Evolutionary conservation across 1,140 invertebrate genomes (phyloP).

Genomic region (Drosophila ficusphila): DNA sequence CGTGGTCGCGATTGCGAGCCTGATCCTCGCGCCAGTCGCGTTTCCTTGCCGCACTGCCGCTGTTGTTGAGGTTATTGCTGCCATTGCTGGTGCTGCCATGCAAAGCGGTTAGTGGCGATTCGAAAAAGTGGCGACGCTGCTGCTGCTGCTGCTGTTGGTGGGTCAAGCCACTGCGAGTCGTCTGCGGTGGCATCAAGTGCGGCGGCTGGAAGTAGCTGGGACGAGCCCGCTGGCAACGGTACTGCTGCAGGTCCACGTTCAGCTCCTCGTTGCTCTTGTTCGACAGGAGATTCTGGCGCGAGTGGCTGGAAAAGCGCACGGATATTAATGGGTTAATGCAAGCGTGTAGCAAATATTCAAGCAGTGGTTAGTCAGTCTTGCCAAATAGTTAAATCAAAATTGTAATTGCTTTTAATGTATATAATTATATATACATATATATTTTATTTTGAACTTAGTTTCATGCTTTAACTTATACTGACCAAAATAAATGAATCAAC

Average conservation of each 20-base stretch:
- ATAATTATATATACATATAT: no score
- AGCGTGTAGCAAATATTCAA: conserved; percentile 40
- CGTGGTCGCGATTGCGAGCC: conserved; percentile 18
- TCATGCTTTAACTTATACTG: no score
- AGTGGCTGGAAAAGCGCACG: conserved; percentile 87
- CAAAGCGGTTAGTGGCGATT: conserved; percentile 44
- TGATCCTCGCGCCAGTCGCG: conserved; percentile 67
- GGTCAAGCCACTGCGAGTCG: conserved; percentile 38
- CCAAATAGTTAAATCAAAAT: no score
- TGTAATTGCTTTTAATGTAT: no score
- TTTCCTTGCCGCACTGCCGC: conserved; percentile 30
- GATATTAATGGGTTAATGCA: conserved; percentile 74
- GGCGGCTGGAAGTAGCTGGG: conserved; percentile 53
- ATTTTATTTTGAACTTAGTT: no score
- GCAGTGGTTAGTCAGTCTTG: conserved; percentile 6
- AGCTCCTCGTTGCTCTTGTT: conserved; percentile 87
- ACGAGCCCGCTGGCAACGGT: conserved; percentile 58
- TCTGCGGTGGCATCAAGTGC: conserved; percentile 4
- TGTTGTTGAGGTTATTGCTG: conserved; percentile 65
- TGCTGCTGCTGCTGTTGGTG: conserved; percentile 41
- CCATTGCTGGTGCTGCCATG: conserved; percentile 54
- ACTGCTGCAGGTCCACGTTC: conserved; percentile 69
- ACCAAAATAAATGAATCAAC: no score
- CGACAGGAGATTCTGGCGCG: conserved; percentile 93
- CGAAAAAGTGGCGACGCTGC: conserved; percentile 59